Evolutionary conservation across 2,888 invertebrate species (phyloP).

Genomic region (Tortrix viridana): DNA sequence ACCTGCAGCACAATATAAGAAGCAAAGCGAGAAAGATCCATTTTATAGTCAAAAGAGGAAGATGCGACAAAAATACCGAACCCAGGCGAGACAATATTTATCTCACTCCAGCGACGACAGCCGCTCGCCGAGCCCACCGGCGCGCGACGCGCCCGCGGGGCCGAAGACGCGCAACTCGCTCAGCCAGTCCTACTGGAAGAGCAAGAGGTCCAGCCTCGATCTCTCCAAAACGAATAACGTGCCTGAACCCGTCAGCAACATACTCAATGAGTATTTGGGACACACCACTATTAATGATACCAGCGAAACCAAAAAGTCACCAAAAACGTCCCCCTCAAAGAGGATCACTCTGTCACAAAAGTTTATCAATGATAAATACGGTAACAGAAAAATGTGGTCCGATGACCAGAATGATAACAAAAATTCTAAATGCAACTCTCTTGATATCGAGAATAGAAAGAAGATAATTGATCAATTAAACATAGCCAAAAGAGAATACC

Average conservation of each 20-base stretch:
- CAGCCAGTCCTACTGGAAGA: conserved; percentile 81
- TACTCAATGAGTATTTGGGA: conserved; percentile 70
- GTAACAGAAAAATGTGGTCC: conserved; percentile 77
- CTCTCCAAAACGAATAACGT: conserved; percentile 63
- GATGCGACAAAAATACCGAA: conserved; percentile 86
- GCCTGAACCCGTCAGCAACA: conserved; percentile 62
- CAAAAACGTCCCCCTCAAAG: conserved; percentile 66
- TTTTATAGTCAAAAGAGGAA: conserved; percentile 90
- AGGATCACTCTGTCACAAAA: conserved; percentile 79
- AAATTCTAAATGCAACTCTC: conserved; percentile 60
- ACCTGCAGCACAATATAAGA: conserved; percentile 92
- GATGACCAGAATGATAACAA: conserved; percentile 70
- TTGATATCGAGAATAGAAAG: conserved; percentile 69
- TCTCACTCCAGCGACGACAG: conserved; percentile 87
- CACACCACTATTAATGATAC: conserved; percentile 70
- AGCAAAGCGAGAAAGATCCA: conserved; percentile 95
- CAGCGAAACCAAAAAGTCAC: conserved; percentile 67
- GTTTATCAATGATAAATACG: conserved; percentile 82
- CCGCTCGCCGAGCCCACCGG: conserved; percentile 82
- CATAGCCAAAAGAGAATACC: conserved; percentile 64
- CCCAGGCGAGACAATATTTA: conserved; percentile 81
- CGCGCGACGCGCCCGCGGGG: conserved; percentile 61
- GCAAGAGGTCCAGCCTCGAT: conserved; percentile 74
- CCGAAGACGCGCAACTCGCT: conserved; percentile 75
- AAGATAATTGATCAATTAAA: conserved; percentile 70